A percentile compares a stretch with the other conserved stretches of the same genome.
Evolutionary conservation across 2,888 invertebrate genomes (phyloP).

Genomic region (Incurvaria masculella): DNA sequence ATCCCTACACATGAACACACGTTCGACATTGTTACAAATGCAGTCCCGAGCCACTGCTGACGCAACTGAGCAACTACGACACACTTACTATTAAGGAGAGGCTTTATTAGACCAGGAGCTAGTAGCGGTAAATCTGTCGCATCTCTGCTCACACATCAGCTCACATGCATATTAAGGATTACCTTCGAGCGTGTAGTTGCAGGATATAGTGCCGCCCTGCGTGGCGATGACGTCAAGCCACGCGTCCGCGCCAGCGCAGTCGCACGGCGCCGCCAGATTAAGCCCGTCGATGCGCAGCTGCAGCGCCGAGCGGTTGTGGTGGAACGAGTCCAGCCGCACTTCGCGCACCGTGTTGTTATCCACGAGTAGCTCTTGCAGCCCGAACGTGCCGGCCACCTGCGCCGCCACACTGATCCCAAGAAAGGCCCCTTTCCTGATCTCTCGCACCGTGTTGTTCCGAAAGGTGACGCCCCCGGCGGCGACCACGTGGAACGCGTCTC

Average conservation of each 20-base stretch:
- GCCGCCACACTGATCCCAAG: constrained; percentile 52
- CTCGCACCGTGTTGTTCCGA: constrained; percentile 61
- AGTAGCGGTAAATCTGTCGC: too few relatives aligned
- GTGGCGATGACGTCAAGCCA: constrained; percentile 35
- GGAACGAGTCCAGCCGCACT: constrained; percentile 56
- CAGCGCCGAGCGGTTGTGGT: constrained; percentile 55
- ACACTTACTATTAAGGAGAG: too few relatives aligned
- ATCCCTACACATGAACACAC: too few relatives aligned
- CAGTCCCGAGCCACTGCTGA: too few relatives aligned
- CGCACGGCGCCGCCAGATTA: constrained; percentile 57
- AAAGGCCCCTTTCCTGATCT: constrained; percentile 60
- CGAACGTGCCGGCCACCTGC: constrained; percentile 39
- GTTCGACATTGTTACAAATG: too few relatives aligned
- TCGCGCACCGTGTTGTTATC: constrained; percentile 61
- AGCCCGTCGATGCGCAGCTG: constrained; percentile 56
- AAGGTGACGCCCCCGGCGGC: constrained; percentile 62
- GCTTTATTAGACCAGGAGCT: too few relatives aligned
- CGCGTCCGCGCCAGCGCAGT: constrained; percentile 46
- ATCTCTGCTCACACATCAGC: too few relatives aligned
- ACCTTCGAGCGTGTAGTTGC: constrained; percentile 40
- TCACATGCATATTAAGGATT: too few relatives aligned
- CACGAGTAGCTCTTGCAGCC: constrained; percentile 53
- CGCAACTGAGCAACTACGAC: too few relatives aligned
- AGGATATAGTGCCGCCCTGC: constrained; percentile 36
- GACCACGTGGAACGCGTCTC: constrained; percentile 62